These are phyloP conservation scores for Trialeurodes vaporariorum DNA, from an alignment of 1,140 invertebrate species.

Conservation along the genomic window DNA sequence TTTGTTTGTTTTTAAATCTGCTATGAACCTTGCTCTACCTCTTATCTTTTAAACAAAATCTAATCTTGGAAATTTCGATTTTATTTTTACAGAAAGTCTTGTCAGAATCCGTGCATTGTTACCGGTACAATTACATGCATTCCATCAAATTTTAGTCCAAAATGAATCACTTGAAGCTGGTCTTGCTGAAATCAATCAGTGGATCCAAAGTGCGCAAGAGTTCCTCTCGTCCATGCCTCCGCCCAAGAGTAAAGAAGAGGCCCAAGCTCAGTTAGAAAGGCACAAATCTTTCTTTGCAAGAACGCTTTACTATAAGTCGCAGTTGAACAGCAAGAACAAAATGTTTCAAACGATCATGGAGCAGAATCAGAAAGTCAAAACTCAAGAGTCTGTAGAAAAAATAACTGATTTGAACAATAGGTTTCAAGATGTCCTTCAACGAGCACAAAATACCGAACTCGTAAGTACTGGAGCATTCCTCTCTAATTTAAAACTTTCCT, in stretches of 20 bases:
- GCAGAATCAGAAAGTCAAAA: constrained; percentile 34
- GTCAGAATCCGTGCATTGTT: constrained; percentile 68
- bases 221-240: constrained; percentile 50
- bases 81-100: constrained; percentile 47
- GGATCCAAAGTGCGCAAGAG: constrained; percentile 73
- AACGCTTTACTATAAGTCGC: constrained; percentile 80
- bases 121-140: constrained; percentile 62
- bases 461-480: constrained; percentile 19
- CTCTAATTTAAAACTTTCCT: too few relatives aligned
- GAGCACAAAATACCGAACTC: constrained; percentile 64
- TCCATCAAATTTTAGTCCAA: constrained; percentile 74
- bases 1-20: too few relatives aligned
- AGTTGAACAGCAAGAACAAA: constrained; percentile 89
- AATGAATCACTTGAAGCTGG: constrained; percentile 81
- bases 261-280: constrained; percentile 60
- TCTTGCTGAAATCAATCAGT: constrained; percentile 67
- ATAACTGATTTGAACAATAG: constrained; percentile 73
- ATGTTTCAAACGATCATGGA: constrained; percentile 72
- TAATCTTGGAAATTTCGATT: too few relatives aligned
- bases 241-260: constrained; percentile 54
- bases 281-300: constrained; percentile 81
- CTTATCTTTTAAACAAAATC: too few relatives aligned
- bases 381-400: constrained; percentile 56
- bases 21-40: too few relatives aligned
- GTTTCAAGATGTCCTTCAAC: constrained; percentile 58